Evolutionary conservation across 2,797 vertebrate species (phyloP).

Genomic region (Choloepus didactylus): DNA sequence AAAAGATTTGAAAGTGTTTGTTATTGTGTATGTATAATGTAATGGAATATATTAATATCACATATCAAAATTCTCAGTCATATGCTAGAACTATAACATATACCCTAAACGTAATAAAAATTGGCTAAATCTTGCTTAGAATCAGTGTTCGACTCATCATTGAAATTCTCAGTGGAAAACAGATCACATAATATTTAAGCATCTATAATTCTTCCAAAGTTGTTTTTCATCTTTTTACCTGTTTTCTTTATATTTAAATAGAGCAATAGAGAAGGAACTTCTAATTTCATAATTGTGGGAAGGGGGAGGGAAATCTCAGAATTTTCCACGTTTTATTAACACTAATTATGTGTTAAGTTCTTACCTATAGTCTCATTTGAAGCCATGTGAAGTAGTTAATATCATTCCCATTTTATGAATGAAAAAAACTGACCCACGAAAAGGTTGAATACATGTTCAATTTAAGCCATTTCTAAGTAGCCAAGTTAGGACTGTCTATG

Average conservation of each 20-base stretch:
- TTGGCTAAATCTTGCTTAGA: not conserved
- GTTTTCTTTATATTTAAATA: not conserved
- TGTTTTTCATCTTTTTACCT: not conserved
- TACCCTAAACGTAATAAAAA: slow-evolving; percentile 1
- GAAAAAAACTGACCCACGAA: not conserved
- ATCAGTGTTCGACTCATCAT: not conserved
- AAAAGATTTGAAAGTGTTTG: not conserved
- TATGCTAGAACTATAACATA: not conserved
- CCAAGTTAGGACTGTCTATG: not conserved
- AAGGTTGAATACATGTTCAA: not conserved
- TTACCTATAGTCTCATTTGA: not conserved
- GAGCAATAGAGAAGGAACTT: not conserved
- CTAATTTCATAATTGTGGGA: not conserved
- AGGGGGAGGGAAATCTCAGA: not conserved
- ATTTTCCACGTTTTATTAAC: not conserved
- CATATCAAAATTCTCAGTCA: not conserved
- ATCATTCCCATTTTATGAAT: not conserved
- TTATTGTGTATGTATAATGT: not conserved
- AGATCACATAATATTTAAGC: not conserved
- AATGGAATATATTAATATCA: not conserved
- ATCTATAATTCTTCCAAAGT: not conserved
- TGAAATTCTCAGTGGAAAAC: not conserved
- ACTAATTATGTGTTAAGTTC: not conserved
- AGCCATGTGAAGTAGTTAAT: not conserved
- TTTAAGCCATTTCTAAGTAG: not conserved